phyloP scores from a whole-genome alignment of 35 echinoderm and acorn worm genomes.

The Patiria miniata region DNA sequence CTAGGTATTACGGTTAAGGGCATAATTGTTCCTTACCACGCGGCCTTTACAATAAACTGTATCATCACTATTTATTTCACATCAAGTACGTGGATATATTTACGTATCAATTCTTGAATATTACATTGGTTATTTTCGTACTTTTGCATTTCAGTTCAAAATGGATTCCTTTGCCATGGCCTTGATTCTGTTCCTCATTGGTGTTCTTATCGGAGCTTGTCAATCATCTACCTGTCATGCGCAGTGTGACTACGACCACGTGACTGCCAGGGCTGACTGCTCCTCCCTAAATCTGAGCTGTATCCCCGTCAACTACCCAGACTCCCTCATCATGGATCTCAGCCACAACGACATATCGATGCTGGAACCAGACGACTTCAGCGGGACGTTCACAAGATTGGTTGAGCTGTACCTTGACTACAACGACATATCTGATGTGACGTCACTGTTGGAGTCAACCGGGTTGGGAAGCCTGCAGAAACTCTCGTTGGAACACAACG shows the following conservation, averaged over 20 bases:
- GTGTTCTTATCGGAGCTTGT: not conserved
- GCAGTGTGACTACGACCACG: constrained; percentile 3
- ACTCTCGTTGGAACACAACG: not conserved
- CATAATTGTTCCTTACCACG: too few relatives aligned
- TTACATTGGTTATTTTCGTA: too few relatives aligned
- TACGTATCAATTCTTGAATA: too few relatives aligned
- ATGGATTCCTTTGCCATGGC: not conserved
- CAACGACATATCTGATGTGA: constrained; percentile 13
- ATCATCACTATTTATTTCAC: too few relatives aligned
- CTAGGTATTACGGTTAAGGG: too few relatives aligned
- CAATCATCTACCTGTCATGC: not conserved
- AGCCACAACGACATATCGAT: not conserved
- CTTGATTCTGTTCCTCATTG: not conserved
- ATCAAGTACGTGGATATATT: too few relatives aligned
- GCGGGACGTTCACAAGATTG: too few relatives aligned
- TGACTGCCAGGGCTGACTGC: not conserved
- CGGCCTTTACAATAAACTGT: too few relatives aligned
- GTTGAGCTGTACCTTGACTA: not conserved
- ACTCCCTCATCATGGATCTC: constrained; percentile 7
- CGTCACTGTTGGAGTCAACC: not conserved
- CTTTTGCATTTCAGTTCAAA: not conserved
- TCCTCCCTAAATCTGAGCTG: not conserved
- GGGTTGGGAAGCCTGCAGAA: not conserved
- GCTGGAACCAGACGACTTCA: not conserved
- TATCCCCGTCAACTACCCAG: constrained; percentile 16